phyloP scores from a whole-genome alignment of 2,113 vertebrate genomes.

The Ia io region DNA sequence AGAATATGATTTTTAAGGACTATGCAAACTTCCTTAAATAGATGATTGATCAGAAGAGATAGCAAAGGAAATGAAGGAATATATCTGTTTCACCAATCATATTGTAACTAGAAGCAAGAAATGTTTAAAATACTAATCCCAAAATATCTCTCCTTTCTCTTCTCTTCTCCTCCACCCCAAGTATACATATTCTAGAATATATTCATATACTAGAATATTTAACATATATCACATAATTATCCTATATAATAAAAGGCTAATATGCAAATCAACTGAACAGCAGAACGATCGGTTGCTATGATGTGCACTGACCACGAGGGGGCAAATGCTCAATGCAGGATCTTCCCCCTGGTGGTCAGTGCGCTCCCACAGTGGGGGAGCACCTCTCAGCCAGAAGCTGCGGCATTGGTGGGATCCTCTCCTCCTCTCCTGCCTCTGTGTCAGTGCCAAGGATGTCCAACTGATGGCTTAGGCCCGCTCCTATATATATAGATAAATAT shows the following conservation, averaged over 20 bases:
- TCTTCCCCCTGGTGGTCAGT: no score
- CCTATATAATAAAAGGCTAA: no score
- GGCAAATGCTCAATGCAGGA: no score
- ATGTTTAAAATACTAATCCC: not conserved
- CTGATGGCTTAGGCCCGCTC: no score
- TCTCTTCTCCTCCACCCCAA: not conserved
- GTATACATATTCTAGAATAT: not conserved
- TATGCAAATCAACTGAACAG: no score
- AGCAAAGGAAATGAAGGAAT: slow-evolving; percentile 42
- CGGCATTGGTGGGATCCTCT: no score
- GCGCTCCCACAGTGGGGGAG: no score
- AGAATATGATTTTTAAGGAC: slow-evolving; percentile 14
- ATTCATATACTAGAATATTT: not conserved
- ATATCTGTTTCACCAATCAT: slow-evolving; percentile 25
- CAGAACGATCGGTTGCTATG: no score
- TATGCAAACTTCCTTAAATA: slow-evolving; percentile 26
- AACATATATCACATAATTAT: not conserved
- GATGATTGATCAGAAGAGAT: slow-evolving; percentile 27
- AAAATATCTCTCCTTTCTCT: not conserved
- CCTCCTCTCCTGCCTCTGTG: no score
- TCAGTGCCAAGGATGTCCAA: no score
- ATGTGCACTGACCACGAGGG: no score
- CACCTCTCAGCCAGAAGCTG: not conserved
- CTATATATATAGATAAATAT: no score
- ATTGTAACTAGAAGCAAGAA: slow-evolving; percentile 37